Evolutionary conservation across 2,113 vertebrate species (phyloP).

Genomic region (Vulpes ferrilata): DNA sequence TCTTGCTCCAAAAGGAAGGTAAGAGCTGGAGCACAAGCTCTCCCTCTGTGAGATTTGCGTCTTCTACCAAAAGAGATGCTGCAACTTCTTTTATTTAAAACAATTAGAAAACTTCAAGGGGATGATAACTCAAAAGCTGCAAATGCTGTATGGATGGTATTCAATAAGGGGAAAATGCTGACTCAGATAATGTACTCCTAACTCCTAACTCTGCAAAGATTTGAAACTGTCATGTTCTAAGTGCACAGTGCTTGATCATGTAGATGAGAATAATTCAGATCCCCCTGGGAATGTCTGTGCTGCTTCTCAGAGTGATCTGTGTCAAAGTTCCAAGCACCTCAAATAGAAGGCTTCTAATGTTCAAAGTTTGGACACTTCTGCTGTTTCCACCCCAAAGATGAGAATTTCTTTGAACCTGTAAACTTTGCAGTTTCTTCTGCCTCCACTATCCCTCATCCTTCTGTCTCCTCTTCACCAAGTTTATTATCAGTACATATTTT

Average conservation of each 20-base stretch:
- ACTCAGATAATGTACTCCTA: not conserved
- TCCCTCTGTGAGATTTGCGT: not conserved
- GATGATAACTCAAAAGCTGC: not conserved
- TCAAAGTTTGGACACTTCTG: not conserved
- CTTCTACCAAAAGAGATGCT: not conserved
- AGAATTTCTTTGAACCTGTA: not conserved
- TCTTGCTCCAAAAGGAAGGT: not conserved
- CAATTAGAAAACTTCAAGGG: slow-evolving; percentile 34
- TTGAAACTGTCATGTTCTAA: not conserved
- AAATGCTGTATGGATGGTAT: not conserved
- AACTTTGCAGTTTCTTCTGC: not conserved
- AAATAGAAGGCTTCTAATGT: not conserved
- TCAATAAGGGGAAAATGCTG: not conserved
- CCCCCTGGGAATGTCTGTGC: not conserved
- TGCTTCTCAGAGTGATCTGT: not conserved
- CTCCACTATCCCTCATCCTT: not conserved
- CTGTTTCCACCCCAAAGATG: not conserved
- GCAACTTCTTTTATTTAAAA: slow-evolving; percentile 20
- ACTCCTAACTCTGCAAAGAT: not conserved
- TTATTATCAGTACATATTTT: not conserved
- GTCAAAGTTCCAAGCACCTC: not conserved
- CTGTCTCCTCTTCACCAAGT: not conserved
- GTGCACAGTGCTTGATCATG: not conserved
- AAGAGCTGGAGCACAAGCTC: not conserved
- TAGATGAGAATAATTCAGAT: not conserved